These are phyloP conservation scores for Cordilura impudica DNA, from an alignment of 2,888 invertebrate genomes.

Conservation along the genomic window DNA sequence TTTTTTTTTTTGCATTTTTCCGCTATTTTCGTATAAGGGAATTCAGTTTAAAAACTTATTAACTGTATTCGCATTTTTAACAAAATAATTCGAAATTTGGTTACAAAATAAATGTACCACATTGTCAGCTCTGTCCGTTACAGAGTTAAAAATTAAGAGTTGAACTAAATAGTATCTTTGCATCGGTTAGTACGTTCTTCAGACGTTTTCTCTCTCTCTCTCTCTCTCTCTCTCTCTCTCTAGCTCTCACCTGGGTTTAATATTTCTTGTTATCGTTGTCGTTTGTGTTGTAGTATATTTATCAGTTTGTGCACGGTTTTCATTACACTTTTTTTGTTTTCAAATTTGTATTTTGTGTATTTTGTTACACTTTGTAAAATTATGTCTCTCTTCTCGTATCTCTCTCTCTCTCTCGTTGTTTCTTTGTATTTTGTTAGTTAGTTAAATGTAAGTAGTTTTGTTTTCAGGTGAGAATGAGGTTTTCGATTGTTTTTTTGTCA, in stretches of 20 bases:
- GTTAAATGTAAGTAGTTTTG: background rate
- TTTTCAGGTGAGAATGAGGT: conserved; percentile 47
- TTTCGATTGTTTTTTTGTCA: conserved; percentile 1
- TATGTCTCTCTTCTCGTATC: background rate
- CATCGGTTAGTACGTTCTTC: conserved; percentile 3
- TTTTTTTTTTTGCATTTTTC: too few relatives aligned
- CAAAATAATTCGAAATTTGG: too few relatives aligned
- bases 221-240: background rate
- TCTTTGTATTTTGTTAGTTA: background rate
- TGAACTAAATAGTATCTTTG: background rate
- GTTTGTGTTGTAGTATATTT: conserved; percentile 34
- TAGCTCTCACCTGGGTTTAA: conserved; percentile 11
- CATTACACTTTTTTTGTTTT: conserved; percentile 14
- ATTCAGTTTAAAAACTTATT: too few relatives aligned
- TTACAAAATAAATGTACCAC: too few relatives aligned
- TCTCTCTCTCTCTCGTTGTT: background rate
- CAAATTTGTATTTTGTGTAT: background rate
- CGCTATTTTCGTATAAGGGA: too few relatives aligned
- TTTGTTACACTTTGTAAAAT: background rate
- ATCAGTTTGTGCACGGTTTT: conserved; percentile 42
- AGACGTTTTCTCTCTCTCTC: background rate
- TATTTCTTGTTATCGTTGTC: background rate
- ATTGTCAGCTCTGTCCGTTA: too few relatives aligned
- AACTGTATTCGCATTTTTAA: too few relatives aligned
- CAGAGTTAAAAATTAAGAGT: background rate